Conservation (phyloP, 1,140 invertebrate species). For the Heterodera carotae region DNA sequence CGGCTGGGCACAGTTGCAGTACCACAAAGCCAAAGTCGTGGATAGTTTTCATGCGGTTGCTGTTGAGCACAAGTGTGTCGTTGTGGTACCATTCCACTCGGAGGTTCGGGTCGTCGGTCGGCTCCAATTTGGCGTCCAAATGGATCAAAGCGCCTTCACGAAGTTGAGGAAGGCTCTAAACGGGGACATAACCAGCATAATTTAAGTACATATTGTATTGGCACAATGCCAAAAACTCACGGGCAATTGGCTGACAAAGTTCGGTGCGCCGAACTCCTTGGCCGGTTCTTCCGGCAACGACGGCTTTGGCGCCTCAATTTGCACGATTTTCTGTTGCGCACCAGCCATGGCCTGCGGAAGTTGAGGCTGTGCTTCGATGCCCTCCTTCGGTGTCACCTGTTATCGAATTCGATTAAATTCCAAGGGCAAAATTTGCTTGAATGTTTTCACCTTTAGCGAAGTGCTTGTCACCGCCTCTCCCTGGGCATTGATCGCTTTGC, state of each 20-base stretch:
- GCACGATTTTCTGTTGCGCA: slow-evolving; percentile 87
- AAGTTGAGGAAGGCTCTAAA: slow-evolving; percentile 68
- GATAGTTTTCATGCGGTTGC: slow-evolving; percentile 81
- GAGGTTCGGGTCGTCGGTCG: slow-evolving; percentile 88
- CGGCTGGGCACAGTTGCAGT: slow-evolving; percentile 88
- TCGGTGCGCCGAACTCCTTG: slow-evolving; percentile 80
- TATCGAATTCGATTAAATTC: too few relatives aligned
- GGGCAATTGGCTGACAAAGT: slow-evolving; percentile 82
- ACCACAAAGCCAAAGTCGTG: slow-evolving; percentile 96
- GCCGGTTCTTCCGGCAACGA: slow-evolving; percentile 70
- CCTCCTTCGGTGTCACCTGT: slow-evolving; percentile 76
- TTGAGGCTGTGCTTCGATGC: slow-evolving; percentile 86
- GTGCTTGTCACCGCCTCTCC: slow-evolving; percentile 90
- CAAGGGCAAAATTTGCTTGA: slow-evolving; percentile 67
- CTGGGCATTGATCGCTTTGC: slow-evolving; percentile 75
- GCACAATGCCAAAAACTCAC: slow-evolving; percentile 16
- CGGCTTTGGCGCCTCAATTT: slow-evolving; percentile 78
- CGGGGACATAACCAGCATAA: background rate
- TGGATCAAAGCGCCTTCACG: slow-evolving; percentile 87
- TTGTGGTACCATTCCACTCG: slow-evolving; percentile 95
- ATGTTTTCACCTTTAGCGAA: slow-evolving; percentile 75
- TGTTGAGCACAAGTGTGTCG: slow-evolving; percentile 78
- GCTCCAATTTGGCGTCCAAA: slow-evolving; percentile 84
- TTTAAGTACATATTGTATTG: background rate
- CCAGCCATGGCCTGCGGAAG: slow-evolving; percentile 84